phyloP scores from a whole-genome alignment of 2,113 vertebrate species.

The Pungitius pungitius region DNA sequence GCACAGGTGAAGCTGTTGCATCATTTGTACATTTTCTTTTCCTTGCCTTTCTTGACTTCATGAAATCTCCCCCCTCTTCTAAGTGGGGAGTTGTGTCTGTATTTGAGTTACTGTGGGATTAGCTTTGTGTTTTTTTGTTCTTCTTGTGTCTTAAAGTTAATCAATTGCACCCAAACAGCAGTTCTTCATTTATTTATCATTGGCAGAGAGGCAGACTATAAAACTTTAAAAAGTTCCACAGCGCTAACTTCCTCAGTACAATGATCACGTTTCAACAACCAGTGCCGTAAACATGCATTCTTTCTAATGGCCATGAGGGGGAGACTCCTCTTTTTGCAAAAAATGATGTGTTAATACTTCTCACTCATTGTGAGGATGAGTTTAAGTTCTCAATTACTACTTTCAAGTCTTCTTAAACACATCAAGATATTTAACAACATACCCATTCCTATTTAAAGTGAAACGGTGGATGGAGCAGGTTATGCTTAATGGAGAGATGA shows the following conservation, averaged over 20 bases:
- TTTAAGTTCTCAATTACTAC: too few species aligned
- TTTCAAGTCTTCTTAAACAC: too few species aligned
- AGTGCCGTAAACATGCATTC: background rate
- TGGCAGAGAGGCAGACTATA: slow-evolving; percentile 1
- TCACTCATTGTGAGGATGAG: background rate
- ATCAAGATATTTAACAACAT: too few species aligned
- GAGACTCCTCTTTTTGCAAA: background rate
- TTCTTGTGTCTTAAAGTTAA: slow-evolving; percentile 17
- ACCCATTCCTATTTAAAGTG: too few species aligned
- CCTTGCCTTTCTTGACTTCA: slow-evolving; percentile 46
- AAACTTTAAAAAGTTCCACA: background rate
- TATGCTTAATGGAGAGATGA: too few species aligned
- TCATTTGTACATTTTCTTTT: slow-evolving; percentile 33
- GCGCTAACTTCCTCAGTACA: background rate
- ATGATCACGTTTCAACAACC: background rate
- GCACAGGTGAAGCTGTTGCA: slow-evolving; percentile 42
- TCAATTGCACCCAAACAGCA: background rate
- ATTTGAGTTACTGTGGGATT: slow-evolving; percentile 31
- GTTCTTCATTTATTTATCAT: slow-evolving; percentile 4
- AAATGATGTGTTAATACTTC: too few species aligned
- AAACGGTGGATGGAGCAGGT: too few species aligned
- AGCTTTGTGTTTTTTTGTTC: slow-evolving; percentile 29
- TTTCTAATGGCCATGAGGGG: background rate
- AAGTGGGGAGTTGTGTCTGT: slow-evolving; percentile 30
- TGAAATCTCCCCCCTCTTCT: slow-evolving; percentile 32